phyloP scores from a whole-genome alignment of 2,888 invertebrate genomes.

The Neelides folsomi region DNA sequence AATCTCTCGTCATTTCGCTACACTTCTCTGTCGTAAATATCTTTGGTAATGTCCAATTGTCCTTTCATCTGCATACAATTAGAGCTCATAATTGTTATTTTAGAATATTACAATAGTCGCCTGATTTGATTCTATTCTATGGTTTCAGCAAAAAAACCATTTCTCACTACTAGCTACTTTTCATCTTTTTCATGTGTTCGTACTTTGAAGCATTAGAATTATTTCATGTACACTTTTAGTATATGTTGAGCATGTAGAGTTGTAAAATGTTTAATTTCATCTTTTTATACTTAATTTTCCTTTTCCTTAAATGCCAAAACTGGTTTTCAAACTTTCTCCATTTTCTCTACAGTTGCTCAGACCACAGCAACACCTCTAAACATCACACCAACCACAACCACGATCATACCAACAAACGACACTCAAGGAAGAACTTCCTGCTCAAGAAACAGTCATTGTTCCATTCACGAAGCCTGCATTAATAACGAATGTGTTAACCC shows the following conservation, averaged over 20 bases:
- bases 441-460: slow-evolving; percentile 62
- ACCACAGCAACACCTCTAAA: slow-evolving; percentile 69
- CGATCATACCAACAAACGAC: slow-evolving; percentile 16
- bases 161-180: too few species aligned
- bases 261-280: not conserved
- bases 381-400: slow-evolving; percentile 34
- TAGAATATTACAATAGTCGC: too few species aligned
- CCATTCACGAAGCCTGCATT: slow-evolving; percentile 70
- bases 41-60: too few species aligned
- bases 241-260: not conserved
- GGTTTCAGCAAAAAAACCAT: too few species aligned
- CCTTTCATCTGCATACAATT: too few species aligned
- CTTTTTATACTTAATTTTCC: not conserved
- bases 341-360: slow-evolving; percentile 41
- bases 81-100: too few species aligned
- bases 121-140: too few species aligned
- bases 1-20: too few species aligned
- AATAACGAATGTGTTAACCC: slow-evolving; percentile 64
- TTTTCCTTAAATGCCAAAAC: not conserved
- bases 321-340: slow-evolving; percentile 5
- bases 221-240: not conserved
- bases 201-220: not conserved
- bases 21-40: too few species aligned
- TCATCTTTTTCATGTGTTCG: slow-evolving; percentile 3
- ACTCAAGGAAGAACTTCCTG: slow-evolving; percentile 16